Base-by-base conservation (phyloP, 1,140 invertebrate genomes). In the Apis laboriosa region DNA sequence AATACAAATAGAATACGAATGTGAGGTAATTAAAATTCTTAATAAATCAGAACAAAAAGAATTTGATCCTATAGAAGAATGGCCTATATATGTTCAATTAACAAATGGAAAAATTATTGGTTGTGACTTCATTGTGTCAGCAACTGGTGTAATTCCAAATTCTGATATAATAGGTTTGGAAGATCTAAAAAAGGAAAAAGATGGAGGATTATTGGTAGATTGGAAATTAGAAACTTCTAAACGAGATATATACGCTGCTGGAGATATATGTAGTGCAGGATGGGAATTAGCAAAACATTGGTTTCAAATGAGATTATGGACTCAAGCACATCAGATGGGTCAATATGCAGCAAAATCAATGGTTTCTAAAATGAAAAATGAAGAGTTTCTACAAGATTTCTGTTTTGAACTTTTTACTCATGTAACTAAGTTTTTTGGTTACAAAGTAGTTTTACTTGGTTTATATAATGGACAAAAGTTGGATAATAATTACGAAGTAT, bases 291-390 rank as follows among this genome's bases (percentile, higher is more conserved):
- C 98, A 1, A 92, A 95, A 61, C 97, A 99, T 91, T 99, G 99
- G 99, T 97, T 99, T 93, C 98, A 99, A 94, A 98, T 99, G 97
- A 95, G 98, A 71, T 92, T 99, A 3, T 99, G 99, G 99, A 98
- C 98, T 9, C 99, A 99, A 95, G 99, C 99, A 0, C 94, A 98
- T 83, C 98, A 99, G 94, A 99, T 99, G 99, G 99, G 99, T 17
- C 95, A 95, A 64, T 99, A 99, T 95, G 98, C 97, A 21, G 98
- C 98, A 1, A 97, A 98, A 92, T 97, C 97, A 82, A 99, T 99
- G 97, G 95, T 96, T 83, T 96, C 96, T 5, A 94, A 94, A 71
- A 89, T 95, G 2, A 94, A 92, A 28, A 94, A 95, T 19, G 96
- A 97, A 94, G 94, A 95, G 80, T 95, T 97, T 43, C 93, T 96